phyloP scores from a whole-genome alignment of 2,888 invertebrate species.

The Aquatica leii region DNA sequence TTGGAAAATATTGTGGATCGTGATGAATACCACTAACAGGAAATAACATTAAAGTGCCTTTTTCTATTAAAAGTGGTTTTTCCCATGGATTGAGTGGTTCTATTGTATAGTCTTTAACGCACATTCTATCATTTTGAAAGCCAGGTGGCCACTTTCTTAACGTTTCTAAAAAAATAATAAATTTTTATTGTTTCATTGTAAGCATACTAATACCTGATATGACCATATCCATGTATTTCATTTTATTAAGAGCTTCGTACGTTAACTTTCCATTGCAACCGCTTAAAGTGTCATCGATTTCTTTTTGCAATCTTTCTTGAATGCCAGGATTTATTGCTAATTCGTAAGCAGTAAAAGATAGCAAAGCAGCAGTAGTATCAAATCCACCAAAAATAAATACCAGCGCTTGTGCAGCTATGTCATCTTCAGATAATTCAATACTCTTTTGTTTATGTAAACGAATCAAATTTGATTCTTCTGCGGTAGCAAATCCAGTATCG shows the following conservation, averaged over 20 bases:
- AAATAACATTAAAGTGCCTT: not conserved
- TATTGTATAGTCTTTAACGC: constrained; percentile 61
- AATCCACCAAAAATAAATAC: constrained; percentile 66
- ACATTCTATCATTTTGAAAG: constrained; percentile 57
- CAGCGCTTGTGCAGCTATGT: constrained; percentile 67
- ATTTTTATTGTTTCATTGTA: constrained; percentile 47
- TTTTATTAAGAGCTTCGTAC: constrained; percentile 55
- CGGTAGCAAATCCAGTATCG: not conserved
- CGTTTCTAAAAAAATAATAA: not conserved
- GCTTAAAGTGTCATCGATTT: constrained; percentile 60
- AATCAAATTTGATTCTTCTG: not conserved
- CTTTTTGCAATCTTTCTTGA: constrained; percentile 64
- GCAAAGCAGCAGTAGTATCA: constrained; percentile 61
- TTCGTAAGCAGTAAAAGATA: constrained; percentile 66
- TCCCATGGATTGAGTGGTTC: constrained; percentile 21
- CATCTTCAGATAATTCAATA: constrained; percentile 52
- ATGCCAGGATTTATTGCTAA: constrained; percentile 67
- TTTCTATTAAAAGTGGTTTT: constrained; percentile 3
- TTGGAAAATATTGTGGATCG: not conserved
- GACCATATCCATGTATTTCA: constrained; percentile 68
- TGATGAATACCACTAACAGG: not conserved
- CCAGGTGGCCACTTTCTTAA: not conserved
- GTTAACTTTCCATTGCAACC: constrained; percentile 55
- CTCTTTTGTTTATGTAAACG: not conserved
- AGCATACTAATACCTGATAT: constrained; percentile 63